Conservation (phyloP, 1,140 invertebrate species). For the Andrena cerasifolii region DNA sequence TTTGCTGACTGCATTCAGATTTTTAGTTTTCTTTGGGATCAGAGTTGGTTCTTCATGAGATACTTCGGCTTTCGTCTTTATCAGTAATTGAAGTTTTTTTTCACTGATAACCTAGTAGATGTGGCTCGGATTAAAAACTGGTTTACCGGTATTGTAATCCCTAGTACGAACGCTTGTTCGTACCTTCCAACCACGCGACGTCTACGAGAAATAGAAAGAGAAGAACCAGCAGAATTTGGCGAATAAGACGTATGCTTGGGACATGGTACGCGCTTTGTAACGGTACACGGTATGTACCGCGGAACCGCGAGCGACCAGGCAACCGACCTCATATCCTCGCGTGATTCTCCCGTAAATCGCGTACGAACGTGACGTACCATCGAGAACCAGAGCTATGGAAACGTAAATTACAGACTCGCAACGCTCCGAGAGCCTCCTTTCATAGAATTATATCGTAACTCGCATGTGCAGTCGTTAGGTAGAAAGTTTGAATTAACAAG, state of each 20-base stretch:
- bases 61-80: too few relatives aligned
- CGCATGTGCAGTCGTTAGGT: not conserved
- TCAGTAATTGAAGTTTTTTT: too few relatives aligned
- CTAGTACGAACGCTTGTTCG: too few relatives aligned
- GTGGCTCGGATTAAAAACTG: too few relatives aligned
- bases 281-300: conserved; percentile 28
- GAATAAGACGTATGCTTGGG: conserved; percentile 16
- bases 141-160: too few relatives aligned
- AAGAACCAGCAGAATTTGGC: conserved; percentile 23
- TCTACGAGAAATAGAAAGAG: not conserved
- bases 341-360: conserved; percentile 42
- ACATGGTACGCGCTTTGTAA: conserved; percentile 32
- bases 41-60: too few relatives aligned
- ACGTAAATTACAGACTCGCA: conserved; percentile 2
- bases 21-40: too few relatives aligned
- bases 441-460: not conserved
- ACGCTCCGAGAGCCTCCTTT: not conserved
- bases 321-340: conserved; percentile 28
- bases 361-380: conserved; percentile 33
- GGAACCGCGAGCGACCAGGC: conserved; percentile 36
- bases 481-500: not conserved
- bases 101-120: too few relatives aligned
- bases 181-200: conserved; percentile 5
- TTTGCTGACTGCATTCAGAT: too few relatives aligned
- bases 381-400: conserved; percentile 31